A percentile compares a stretch with the other conserved stretches of the same genome.
Evolutionary conservation across 2,797 vertebrate species (phyloP).

Genomic region (Mergus octosetaceus): DNA sequence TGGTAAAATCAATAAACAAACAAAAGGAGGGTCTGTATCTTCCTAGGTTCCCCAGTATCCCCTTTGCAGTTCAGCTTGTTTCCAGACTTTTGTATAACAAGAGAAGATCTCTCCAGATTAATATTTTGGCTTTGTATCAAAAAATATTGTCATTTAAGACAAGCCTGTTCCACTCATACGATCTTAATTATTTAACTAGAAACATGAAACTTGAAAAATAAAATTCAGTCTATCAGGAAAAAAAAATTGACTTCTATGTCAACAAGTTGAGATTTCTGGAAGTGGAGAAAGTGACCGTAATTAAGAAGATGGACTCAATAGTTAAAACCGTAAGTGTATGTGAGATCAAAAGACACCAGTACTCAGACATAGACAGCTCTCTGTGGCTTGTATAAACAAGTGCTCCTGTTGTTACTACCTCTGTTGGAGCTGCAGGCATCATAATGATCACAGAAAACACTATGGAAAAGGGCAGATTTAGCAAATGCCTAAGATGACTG

Average conservation of each 20-base stretch:
- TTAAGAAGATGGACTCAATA: background rate
- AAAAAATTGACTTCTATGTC: background rate
- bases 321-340: background rate
- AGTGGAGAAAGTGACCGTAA: background rate
- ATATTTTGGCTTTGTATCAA: conserved; percentile 27
- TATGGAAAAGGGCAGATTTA: conserved; percentile 49
- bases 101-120: background rate
- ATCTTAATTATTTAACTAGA: background rate
- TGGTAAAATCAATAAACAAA: background rate
- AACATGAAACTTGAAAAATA: background rate
- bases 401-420: conserved; percentile 54
- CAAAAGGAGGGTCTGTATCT: background rate
- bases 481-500: conserved; percentile 49
- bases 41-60: background rate
- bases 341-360: conserved; percentile 50
- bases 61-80: background rate
- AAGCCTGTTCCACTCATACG: background rate
- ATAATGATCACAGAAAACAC: conserved; percentile 48
- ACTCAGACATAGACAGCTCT: conserved; percentile 44
- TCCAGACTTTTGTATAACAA: background rate
- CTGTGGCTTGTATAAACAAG: conserved; percentile 68
- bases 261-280: conserved; percentile 8
- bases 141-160: conserved; percentile 2
- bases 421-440: conserved; percentile 58
- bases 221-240: background rate